phyloP scores from a whole-genome alignment of 2,113 vertebrate genomes.

The Platichthys flesus region DNA sequence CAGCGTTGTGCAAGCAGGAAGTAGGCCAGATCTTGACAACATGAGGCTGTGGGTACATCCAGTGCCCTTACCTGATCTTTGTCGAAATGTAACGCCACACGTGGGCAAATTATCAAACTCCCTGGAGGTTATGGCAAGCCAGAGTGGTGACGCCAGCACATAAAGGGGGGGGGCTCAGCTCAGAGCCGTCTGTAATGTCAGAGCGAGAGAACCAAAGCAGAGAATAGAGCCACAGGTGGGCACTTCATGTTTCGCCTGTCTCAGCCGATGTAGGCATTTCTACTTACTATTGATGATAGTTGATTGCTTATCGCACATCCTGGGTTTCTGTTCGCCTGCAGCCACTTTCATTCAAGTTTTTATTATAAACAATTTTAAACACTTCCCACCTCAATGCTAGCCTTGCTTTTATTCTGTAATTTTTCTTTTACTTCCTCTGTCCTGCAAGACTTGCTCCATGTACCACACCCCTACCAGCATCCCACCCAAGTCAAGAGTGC shows the following conservation, averaged over 20 bases:
- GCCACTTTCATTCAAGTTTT: background rate
- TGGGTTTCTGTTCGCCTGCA: constrained; percentile 12
- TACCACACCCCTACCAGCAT: constrained; percentile 19
- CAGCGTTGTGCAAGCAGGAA: constrained; percentile 51
- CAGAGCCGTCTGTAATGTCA: constrained; percentile 72
- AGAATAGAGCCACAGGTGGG: constrained; percentile 75
- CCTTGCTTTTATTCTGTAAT: constrained; percentile 9
- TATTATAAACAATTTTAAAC: background rate
- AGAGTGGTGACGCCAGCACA: constrained; percentile 60
- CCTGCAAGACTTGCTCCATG: constrained; percentile 4
- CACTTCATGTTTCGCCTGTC: constrained; percentile 52
- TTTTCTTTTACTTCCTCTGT: background rate
- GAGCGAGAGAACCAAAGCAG: constrained; percentile 51
- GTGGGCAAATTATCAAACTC: constrained; percentile 59
- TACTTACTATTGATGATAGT: constrained; percentile 62
- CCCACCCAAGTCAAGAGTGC: constrained; percentile 46
- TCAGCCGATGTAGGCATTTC: constrained; percentile 38
- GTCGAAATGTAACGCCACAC: constrained; percentile 58
- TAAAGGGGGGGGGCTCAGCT: constrained; percentile 57
- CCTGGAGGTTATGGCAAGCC: constrained; percentile 58
- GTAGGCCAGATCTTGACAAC: constrained; percentile 34
- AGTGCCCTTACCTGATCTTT: constrained; percentile 60
- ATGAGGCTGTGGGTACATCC: constrained; percentile 31
- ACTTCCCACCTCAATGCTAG: constrained; percentile 8
- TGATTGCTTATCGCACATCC: constrained; percentile 55